Percentiles rank a stretch among this genome's conserved stretches.
phyloP scores from a whole-genome alignment of 2,888 invertebrate species.

The Apamea monoglypha region DNA sequence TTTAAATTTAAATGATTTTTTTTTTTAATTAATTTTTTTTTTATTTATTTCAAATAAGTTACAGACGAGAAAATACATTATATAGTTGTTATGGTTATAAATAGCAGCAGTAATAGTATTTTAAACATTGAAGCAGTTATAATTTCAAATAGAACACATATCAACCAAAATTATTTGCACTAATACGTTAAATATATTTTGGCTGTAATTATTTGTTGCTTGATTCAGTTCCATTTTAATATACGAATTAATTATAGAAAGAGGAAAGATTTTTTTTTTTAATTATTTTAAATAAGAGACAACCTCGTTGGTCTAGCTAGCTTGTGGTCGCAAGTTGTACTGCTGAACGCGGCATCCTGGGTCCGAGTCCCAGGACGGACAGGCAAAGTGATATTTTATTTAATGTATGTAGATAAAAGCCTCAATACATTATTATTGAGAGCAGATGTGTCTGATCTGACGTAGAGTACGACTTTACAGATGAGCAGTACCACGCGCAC shows the following conservation, averaged over 20 bases:
- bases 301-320: not conserved
- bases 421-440: constrained; percentile 70
- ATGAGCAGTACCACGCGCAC: constrained; percentile 89
- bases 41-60: too few relatives aligned
- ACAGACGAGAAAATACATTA: too few relatives aligned
- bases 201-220: not conserved
- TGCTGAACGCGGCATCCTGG: too few relatives aligned
- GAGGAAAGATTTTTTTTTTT: too few relatives aligned
- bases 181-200: not conserved
- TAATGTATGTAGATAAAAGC: constrained; percentile 3
- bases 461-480: constrained; percentile 89
- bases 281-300: not conserved
- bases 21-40: too few relatives aligned
- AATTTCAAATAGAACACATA: not conserved
- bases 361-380: not conserved
- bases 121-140: not conserved
- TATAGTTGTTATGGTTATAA: too few relatives aligned
- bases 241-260: not conserved
- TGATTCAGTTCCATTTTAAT: not conserved
- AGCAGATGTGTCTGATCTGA: constrained; percentile 89
- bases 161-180: not conserved
- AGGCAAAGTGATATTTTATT: not conserved
- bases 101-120: too few relatives aligned
- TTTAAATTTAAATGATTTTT: too few relatives aligned
- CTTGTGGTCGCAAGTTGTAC: too few relatives aligned